Conservation (phyloP, 2,113 vertebrate genomes). For the Mesitornis unicolor region DNA sequence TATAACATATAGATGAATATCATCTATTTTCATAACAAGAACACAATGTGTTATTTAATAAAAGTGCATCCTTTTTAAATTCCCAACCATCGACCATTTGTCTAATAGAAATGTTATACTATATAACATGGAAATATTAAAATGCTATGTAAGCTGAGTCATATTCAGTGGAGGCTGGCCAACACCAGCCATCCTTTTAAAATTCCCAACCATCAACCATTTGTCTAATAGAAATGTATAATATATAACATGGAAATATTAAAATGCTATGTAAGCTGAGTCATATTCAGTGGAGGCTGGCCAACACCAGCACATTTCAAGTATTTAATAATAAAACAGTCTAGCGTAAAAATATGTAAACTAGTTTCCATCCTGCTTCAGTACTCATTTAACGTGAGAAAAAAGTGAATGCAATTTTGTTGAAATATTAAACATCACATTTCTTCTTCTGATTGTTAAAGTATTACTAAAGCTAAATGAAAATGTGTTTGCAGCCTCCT, state of each 20-base stretch:
- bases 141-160: conserved; percentile 68
- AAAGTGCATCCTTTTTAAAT: conserved; percentile 53
- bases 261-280: conserved; percentile 69
- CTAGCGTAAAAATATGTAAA: conserved; percentile 71
- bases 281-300: conserved; percentile 63
- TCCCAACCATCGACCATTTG: conserved; percentile 41
- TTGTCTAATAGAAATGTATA: conserved; percentile 69
- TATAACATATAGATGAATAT: too few species aligned
- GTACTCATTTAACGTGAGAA: conserved; percentile 67
- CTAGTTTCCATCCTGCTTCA: conserved; percentile 69
- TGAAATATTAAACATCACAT: conserved; percentile 68
- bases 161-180: conserved; percentile 61
- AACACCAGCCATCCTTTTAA: conserved; percentile 49
- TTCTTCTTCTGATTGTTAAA: conserved; percentile 70
- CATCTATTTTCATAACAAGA: neutral
- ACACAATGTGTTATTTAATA: conserved; percentile 14
- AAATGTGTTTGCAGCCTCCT: conserved; percentile 28
- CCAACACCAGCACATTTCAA: conserved; percentile 66
- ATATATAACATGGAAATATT: conserved; percentile 64
- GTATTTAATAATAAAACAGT: conserved; percentile 72
- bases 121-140: conserved; percentile 68
- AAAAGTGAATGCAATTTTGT: conserved; percentile 64
- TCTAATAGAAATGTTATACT: conserved; percentile 68
- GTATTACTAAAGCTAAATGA: conserved; percentile 49
- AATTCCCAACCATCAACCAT: conserved; percentile 37